phyloP scores from a whole-genome alignment of 2,797 vertebrate genomes.

The Knipowitschia caucasica region DNA sequence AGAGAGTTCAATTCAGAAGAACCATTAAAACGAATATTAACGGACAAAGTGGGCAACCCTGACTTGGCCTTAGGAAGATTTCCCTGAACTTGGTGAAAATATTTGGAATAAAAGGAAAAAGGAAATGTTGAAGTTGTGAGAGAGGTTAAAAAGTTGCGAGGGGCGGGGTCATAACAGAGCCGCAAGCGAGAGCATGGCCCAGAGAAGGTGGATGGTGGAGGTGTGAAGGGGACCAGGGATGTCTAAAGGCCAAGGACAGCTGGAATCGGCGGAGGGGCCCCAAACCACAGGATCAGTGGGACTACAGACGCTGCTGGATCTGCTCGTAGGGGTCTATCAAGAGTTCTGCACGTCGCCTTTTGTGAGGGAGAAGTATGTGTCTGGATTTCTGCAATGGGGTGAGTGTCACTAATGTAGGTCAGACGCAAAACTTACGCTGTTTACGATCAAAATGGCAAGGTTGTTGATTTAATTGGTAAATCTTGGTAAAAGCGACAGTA shows the following conservation, averaged over 20 bases:
- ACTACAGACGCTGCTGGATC: conserved; percentile 82
- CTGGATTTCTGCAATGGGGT: conserved; percentile 82
- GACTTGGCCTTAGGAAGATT: not conserved
- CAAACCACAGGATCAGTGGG: conserved; percentile 65
- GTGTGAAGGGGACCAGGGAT: conserved; percentile 53
- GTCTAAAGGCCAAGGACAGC: conserved; percentile 69
- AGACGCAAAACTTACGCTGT: too few relatives aligned
- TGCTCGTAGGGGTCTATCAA: conserved; percentile 83
- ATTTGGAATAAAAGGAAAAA: not conserved
- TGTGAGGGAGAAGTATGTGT: conserved; percentile 77
- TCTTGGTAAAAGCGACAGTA: too few relatives aligned
- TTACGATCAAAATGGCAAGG: too few relatives aligned
- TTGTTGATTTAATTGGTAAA: too few relatives aligned
- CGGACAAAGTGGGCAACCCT: not conserved
- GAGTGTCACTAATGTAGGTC: conserved; percentile 51
- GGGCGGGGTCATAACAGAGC: conserved; percentile 4
- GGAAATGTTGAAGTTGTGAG: not conserved
- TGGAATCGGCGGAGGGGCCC: conserved; percentile 52
- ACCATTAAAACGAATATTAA: conserved; percentile 5
- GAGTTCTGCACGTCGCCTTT: conserved; percentile 77
- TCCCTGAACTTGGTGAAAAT: not conserved
- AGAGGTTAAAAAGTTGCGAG: not conserved
- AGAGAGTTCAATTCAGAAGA: not conserved
- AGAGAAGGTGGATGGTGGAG: conserved; percentile 11
- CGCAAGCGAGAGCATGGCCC: conserved; percentile 22